Percentiles rank a stretch among this genome's conserved stretches.
phyloP scores from a whole-genome alignment of 1,140 invertebrate genomes.

The Bombus pascuorum region DNA sequence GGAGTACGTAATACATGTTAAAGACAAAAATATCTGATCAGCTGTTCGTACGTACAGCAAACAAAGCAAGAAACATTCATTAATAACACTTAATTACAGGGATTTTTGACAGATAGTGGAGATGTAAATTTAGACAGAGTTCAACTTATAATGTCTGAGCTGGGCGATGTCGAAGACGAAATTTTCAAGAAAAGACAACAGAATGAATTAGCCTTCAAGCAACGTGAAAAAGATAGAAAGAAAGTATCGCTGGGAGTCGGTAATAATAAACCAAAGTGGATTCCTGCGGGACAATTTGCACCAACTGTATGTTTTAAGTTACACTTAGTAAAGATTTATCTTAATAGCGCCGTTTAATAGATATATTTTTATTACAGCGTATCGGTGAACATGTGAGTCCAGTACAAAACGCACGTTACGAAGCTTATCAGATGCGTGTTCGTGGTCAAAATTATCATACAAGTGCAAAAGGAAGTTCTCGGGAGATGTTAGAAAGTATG shows the following conservation, averaged over 20 bases:
- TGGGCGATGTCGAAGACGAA: constrained; percentile 97
- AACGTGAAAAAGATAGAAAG: constrained; percentile 89
- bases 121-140: constrained; percentile 96
- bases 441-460: constrained; percentile 73
- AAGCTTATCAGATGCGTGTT: constrained; percentile 87
- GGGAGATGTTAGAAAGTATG: constrained; percentile 79
- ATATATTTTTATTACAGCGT: constrained; percentile 74
- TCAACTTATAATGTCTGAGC: constrained; percentile 96
- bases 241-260: constrained; percentile 82
- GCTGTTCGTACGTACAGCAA: background rate
- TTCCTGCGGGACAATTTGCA: constrained; percentile 88
- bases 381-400: constrained; percentile 80
- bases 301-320: constrained; percentile 83
- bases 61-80: constrained; percentile 88
- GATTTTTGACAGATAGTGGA: constrained; percentile 97
- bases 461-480: constrained; percentile 65
- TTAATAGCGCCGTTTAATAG: background rate
- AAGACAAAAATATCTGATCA: background rate
- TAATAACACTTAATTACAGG: constrained; percentile 83
- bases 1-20: constrained; percentile 83
- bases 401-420: constrained; percentile 86
- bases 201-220: constrained; percentile 91
- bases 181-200: constrained; percentile 97
- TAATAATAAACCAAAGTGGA: constrained; percentile 87
- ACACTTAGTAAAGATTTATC: background rate